Evolutionary conservation across 1,140 invertebrate genomes (phyloP).

Genomic region (Zaprionus ornatus): DNA sequence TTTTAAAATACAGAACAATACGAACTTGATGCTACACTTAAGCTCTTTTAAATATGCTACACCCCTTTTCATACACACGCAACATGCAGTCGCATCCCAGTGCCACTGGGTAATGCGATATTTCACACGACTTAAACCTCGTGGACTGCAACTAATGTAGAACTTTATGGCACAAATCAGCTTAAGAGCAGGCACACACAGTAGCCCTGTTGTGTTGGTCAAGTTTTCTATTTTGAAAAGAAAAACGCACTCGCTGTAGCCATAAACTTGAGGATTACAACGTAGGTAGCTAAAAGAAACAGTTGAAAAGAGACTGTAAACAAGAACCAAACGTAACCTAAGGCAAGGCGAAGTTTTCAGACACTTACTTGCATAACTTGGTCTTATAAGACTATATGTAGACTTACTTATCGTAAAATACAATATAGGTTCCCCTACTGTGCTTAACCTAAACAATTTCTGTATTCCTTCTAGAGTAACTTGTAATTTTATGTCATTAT

Average conservation of each 20-base stretch:
- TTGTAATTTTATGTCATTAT: too few species aligned
- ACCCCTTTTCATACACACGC: background rate
- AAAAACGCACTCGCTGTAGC: constrained; percentile 59
- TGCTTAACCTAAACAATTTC: too few species aligned
- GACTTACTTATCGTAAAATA: too few species aligned
- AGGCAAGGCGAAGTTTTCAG: background rate
- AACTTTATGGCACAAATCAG: constrained; percentile 77
- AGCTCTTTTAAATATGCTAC: too few species aligned
- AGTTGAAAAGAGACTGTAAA: constrained; percentile 37
- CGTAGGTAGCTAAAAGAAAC: constrained; percentile 45
- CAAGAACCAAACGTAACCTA: background rate
- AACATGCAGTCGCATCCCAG: background rate
- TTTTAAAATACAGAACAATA: background rate
- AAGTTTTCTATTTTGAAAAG: constrained; percentile 65
- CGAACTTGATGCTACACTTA: background rate
- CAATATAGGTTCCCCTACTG: too few species aligned
- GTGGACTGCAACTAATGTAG: constrained; percentile 61
- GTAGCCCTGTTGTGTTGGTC: constrained; percentile 14
- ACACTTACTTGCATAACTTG: background rate
- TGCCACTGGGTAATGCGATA: background rate
- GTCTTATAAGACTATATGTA: too few species aligned
- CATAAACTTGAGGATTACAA: constrained; percentile 71
- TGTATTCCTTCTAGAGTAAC: too few species aligned
- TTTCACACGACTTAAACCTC: constrained; percentile 25
- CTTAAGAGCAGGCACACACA: constrained; percentile 51